Conservation (phyloP, 1,140 invertebrate genomes). For the Drosophila elegans region DNA sequence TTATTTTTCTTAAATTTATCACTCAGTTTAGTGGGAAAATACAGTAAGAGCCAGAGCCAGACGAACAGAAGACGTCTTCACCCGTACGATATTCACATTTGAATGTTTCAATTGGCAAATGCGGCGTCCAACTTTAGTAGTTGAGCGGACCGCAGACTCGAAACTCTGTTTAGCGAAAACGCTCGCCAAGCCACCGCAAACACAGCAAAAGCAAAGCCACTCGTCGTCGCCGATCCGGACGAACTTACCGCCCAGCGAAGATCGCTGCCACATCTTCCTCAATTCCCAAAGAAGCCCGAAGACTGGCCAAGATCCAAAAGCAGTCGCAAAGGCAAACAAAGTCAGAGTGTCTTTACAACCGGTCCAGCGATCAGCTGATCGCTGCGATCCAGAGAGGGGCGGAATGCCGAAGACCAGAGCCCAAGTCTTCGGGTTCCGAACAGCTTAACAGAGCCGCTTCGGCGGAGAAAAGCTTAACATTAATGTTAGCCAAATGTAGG, state of each 20-base stretch:
- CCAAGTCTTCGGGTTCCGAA: slow-evolving; percentile 14
- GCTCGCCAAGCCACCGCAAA: slow-evolving; percentile 45
- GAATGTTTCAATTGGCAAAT: slow-evolving; percentile 84
- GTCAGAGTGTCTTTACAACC: slow-evolving; percentile 54
- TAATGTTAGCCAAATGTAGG: slow-evolving; percentile 26
- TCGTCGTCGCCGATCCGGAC: slow-evolving; percentile 21
- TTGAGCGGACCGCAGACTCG: slow-evolving; percentile 60
- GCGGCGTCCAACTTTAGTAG: slow-evolving; percentile 83
- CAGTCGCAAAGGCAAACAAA: slow-evolving; percentile 43
- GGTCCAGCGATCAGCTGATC: slow-evolving; percentile 66
- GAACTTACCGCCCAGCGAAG: slow-evolving; percentile 56
- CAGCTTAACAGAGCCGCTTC: slow-evolving; percentile 12
- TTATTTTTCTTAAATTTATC: slow-evolving; percentile 17
- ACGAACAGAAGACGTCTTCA: slow-evolving; percentile 83
- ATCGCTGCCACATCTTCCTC: slow-evolving; percentile 53
- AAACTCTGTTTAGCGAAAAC: slow-evolving; percentile 63
- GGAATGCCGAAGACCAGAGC: slow-evolving; percentile 28
- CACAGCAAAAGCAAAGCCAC: slow-evolving; percentile 48
- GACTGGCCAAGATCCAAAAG: slow-evolving; percentile 31
- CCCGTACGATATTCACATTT: slow-evolving; percentile 84
- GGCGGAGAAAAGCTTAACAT: slow-evolving; percentile 1
- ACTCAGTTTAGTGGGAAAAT: slow-evolving; percentile 47
- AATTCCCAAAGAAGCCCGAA: slow-evolving; percentile 45
- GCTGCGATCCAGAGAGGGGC: slow-evolving; percentile 2
- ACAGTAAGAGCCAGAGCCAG: slow-evolving; percentile 64